A percentile compares a stretch with the other conserved stretches of the same genome.
These are phyloP conservation scores for Phytoseiulus persimilis DNA, from an alignment of 2,888 invertebrate genomes.

Conservation along the genomic window DNA sequence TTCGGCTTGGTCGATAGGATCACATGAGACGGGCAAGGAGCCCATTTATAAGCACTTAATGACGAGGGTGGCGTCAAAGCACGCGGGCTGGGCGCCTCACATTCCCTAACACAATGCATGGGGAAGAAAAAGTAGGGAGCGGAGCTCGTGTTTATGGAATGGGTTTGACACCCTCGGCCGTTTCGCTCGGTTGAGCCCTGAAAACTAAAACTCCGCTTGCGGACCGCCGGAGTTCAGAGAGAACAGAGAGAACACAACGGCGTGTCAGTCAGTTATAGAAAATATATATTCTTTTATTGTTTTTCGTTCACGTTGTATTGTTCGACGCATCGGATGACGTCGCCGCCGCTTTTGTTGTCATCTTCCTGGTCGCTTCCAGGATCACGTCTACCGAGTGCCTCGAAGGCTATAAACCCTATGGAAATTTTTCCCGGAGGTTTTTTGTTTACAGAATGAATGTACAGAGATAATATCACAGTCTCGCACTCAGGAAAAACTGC, in stretches of 20 bases:
- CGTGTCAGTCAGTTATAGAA: neutral
- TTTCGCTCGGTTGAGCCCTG: too few relatives aligned
- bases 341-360: neutral
- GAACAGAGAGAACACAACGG: neutral
- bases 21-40: neutral
- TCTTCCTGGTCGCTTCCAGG: neutral
- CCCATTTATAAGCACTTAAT: neutral
- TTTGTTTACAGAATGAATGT: neutral
- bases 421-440: neutral
- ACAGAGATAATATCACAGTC: neutral
- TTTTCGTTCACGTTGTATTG: neutral
- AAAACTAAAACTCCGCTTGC: neutral
- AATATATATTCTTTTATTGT: neutral
- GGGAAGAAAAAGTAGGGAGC: neutral
- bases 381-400: neutral
- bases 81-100: neutral
- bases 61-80: neutral
- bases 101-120: neutral
- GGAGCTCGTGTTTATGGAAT: neutral
- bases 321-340: neutral
- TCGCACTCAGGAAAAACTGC: neutral
- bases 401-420: neutral
- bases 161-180: too few relatives aligned
- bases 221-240: neutral
- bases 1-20: neutral